Conservation (phyloP, 2,797 vertebrate genomes). For the Nasua narica region DNA sequence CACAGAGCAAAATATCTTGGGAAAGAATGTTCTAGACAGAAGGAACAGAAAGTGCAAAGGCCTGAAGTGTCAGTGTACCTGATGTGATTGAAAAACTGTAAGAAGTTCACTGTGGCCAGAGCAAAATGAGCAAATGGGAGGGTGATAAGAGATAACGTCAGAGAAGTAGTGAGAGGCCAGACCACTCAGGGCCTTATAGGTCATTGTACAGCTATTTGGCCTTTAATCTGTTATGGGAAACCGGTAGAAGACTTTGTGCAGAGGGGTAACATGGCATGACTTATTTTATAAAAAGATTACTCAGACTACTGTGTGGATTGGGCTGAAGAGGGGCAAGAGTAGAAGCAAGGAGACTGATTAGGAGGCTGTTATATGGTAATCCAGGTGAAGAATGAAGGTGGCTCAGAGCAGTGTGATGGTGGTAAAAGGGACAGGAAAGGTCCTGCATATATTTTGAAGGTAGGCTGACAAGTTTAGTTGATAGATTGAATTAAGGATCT, state of each 20-base stretch:
- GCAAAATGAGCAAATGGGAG: not conserved
- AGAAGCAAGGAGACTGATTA: not conserved
- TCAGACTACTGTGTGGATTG: not conserved
- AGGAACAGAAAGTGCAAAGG: not conserved
- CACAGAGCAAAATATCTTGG: not conserved
- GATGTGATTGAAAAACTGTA: not conserved
- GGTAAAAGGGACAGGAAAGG: not conserved
- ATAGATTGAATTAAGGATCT: not conserved
- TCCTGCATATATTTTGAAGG: slow-evolving; percentile 28
- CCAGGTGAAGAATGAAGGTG: not conserved
- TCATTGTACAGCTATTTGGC: not conserved
- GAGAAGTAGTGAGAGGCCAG: not conserved
- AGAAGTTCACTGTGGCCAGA: not conserved
- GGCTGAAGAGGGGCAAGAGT: not conserved
- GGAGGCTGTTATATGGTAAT: not conserved
- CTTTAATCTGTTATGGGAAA: slow-evolving; percentile 11
- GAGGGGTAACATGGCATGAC: not conserved
- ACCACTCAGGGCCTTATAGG: not conserved
- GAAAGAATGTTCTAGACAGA: slow-evolving; percentile 8
- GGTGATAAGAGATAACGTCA: not conserved
- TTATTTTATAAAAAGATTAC: slow-evolving; percentile 12
- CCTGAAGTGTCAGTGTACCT: not conserved
- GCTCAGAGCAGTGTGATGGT: not conserved
- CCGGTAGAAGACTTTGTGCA: not conserved
- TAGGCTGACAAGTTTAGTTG: not conserved